Evolutionary conservation across 2,888 invertebrate species (phyloP).

Genomic region (Noctua comes): DNA sequence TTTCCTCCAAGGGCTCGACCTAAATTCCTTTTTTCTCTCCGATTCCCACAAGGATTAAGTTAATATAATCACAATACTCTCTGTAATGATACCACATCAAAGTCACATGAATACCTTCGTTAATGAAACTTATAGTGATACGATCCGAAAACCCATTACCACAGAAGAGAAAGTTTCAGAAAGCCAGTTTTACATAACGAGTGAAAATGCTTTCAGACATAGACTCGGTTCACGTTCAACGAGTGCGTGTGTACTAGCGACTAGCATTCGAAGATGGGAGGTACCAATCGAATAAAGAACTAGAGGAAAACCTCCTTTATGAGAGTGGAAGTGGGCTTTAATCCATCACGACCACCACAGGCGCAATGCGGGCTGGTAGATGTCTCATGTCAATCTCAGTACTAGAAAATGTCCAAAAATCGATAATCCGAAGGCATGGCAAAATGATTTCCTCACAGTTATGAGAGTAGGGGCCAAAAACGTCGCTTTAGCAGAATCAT

Average conservation of each 20-base stretch:
- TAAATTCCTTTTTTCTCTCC: too few relatives aligned
- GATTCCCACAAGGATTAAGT: neutral
- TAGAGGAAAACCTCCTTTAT: neutral
- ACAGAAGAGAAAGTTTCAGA: constrained; percentile 14
- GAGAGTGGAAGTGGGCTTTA: neutral
- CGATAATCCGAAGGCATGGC: neutral
- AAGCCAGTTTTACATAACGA: neutral
- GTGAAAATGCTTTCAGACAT: neutral
- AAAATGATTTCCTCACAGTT: neutral
- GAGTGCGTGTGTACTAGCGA: neutral
- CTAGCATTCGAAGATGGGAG: neutral
- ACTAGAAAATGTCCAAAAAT: neutral
- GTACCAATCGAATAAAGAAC: neutral
- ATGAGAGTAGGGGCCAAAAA: neutral
- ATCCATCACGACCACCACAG: too few relatives aligned
- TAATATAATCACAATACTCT: constrained; percentile 22
- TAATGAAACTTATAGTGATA: constrained; percentile 7
- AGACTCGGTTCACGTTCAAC: neutral
- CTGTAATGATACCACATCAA: constrained; percentile 29
- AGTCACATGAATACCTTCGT: constrained; percentile 22
- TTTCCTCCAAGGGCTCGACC: neutral
- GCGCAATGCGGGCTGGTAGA: neutral
- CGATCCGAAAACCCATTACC: constrained; percentile 12
- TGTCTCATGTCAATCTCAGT: neutral
- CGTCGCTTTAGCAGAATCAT: neutral